Percentiles rank a stretch among this genome's conserved stretches.
phyloP scores from a whole-genome alignment of 1,140 invertebrate species.

The Acromyrmex heyeri region DNA sequence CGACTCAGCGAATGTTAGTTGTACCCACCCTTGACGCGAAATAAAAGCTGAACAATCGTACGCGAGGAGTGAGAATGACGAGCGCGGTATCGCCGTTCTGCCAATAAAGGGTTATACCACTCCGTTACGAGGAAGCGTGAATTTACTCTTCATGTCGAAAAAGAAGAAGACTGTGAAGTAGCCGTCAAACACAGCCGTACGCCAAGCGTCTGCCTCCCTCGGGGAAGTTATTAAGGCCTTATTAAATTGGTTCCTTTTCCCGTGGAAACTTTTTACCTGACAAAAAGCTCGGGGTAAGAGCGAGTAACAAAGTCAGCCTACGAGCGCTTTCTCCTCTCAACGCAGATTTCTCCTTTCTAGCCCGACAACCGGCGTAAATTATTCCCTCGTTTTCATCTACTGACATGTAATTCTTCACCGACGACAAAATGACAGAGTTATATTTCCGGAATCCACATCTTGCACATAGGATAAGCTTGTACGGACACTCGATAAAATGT shows the following conservation, averaged over 20 bases:
- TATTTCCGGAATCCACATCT: conserved; percentile 14
- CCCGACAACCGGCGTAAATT: conserved; percentile 66
- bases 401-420: conserved; percentile 60
- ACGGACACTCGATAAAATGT: conserved; percentile 4
- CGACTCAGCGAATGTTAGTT: conserved; percentile 20
- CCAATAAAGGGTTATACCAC: conserved; percentile 56
- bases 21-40: not conserved
- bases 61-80: conserved; percentile 21
- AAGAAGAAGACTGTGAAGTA: conserved; percentile 53
- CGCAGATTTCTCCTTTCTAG: conserved; percentile 41
- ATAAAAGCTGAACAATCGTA: conserved; percentile 45
- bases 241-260: conserved; percentile 80
- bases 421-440: conserved; percentile 61
- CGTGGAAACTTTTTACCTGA: conserved; percentile 71
- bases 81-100: conserved; percentile 47
- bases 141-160: conserved; percentile 68
- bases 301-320: conserved; percentile 74
- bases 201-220: conserved; percentile 69
- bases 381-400: conserved; percentile 72
- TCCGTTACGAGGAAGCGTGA: conserved; percentile 67
- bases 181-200: conserved; percentile 80
- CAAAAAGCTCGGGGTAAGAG: conserved; percentile 72
- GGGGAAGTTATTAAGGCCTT: conserved; percentile 81
- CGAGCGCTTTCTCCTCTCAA: conserved; percentile 12
- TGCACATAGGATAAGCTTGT: conserved; percentile 60